Evolutionary conservation across 2,888 invertebrate genomes (phyloP).

Genomic region (Dicyrtomina minuta): DNA sequence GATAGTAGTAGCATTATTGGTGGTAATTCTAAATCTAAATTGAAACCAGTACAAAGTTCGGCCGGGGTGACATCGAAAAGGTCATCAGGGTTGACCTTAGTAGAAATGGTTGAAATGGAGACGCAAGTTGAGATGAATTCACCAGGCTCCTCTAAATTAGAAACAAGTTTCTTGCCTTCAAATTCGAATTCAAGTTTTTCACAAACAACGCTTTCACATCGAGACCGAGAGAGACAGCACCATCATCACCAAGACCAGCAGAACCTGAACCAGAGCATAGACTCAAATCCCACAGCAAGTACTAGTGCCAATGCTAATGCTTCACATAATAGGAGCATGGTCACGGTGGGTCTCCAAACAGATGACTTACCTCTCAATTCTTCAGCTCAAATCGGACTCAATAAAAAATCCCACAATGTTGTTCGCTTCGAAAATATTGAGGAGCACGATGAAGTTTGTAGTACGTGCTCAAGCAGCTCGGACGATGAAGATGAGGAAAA

Average conservation of each 20-base stretch:
- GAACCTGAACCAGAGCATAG: no score
- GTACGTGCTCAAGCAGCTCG: slow-evolving; percentile 31
- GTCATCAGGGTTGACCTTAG: neutral
- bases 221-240: no score
- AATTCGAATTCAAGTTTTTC: no score
- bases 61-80: no score
- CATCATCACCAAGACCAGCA: no score
- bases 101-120: neutral
- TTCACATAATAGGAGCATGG: neutral
- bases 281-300: neutral
- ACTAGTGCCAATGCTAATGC: neutral
- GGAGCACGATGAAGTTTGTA: slow-evolving; percentile 33
- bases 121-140: slow-evolving; percentile 12
- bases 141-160: neutral
- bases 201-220: no score
- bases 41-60: no score
- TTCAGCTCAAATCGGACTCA: no score
- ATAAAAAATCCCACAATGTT: slow-evolving; percentile 21
- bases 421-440: slow-evolving; percentile 26
- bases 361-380: slow-evolving; percentile 16
- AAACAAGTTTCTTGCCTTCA: slow-evolving; percentile 26
- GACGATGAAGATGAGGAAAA: slow-evolving; percentile 27
- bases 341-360: slow-evolving; percentile 21
- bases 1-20: neutral
- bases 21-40: no score